Conservation (phyloP, 2,797 vertebrate genomes). For the Microhierax caerulescens region DNA sequence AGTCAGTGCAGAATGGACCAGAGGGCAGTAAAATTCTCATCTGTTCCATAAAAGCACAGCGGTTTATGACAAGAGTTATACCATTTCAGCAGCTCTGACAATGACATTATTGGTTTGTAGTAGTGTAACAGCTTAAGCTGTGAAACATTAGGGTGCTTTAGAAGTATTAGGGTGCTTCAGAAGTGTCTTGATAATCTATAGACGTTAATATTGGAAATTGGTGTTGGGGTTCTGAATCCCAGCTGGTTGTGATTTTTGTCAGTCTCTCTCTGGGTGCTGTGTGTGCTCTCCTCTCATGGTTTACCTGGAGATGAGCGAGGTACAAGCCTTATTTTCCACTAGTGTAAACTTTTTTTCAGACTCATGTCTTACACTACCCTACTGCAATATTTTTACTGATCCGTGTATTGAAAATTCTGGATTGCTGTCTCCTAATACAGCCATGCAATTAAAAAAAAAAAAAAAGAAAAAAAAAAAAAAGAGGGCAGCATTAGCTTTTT, state of each 20-base stretch:
- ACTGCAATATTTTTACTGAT: background rate
- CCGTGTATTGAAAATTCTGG: background rate
- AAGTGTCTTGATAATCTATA: background rate
- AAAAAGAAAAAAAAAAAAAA: background rate
- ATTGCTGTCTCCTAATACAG: background rate
- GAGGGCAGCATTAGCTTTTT: background rate
- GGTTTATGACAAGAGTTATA: background rate
- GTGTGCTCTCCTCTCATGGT: background rate
- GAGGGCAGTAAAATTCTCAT: background rate
- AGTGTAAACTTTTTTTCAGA: background rate
- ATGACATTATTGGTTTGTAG: rapidly evolving
- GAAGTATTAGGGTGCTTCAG: background rate
- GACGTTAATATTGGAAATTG: background rate
- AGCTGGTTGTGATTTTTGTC: background rate
- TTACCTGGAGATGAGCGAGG: background rate
- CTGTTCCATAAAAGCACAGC: background rate
- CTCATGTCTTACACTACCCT: background rate
- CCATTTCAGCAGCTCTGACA: background rate
- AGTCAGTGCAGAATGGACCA: background rate
- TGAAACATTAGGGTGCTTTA: background rate
- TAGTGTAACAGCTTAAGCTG: background rate
- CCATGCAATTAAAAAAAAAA: background rate
- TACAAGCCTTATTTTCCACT: background rate
- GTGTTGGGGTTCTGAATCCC: background rate
- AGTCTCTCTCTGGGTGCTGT: background rate